Base-by-base conservation (phyloP, 2,888 invertebrate genomes). In the Aelia acuminata region DNA sequence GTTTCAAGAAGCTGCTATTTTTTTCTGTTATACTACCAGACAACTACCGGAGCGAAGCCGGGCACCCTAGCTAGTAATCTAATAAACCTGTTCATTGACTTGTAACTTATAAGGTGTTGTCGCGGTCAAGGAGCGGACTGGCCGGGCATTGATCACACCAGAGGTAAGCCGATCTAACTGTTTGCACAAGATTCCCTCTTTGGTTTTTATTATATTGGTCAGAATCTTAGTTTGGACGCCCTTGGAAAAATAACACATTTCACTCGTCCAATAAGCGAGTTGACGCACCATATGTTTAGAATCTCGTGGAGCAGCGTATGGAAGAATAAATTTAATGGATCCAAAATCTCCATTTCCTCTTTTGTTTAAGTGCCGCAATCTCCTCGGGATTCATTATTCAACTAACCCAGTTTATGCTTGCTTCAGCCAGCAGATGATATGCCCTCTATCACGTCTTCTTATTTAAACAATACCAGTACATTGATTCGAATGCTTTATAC, bases 371-470 rank as follows among this genome's bases (percentile, higher is more conserved):
- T 70, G 63, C 63, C 35, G 18, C 63, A 20, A 70, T 35, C 35
- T 70, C 31, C 20, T 70, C 31, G 63, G 8, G 63, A 35, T 35
- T 70, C 63, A 70, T 70, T 20, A 70, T 70, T 35, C 63, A 70
- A 70, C 63, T 70, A 70, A 70, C 63, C 63, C 31, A 70, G 63
- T 70, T n/a, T 70, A 20, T 57, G 57, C 26, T 53, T n/a, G 26
- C 57, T 26, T n/a, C 26, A 26, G 57, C 22, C 57, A 26, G 26
- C 10, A 4, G 26, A 57, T 26, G 57, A 15, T 43, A 10, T 43
- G 43, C 10, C 13, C 57, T 15, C 26, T 57, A 26, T 57, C 57
- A 57, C 57, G 57, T 57, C 10, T 15, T 49, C 13, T 49, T 10
- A 43, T 43, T 43, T 43, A 43, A 7, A 7, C 10, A 7, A 43